phyloP scores from a whole-genome alignment of 2,113 vertebrate genomes.

The Macaca fascicularis region T2T-MFA8v1.1 NC_088376.1:191009501-191010000 shows the following conservation, averaged over 20 bases:
- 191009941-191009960: background rate
- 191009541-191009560: no score
- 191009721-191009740: conserved; percentile 14
- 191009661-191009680: background rate
- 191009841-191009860: background rate
- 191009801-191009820: background rate
- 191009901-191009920: background rate
- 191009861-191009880: background rate
- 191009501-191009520: no score
- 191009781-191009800: background rate
- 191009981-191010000: background rate
- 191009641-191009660: no score
- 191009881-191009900: conserved; percentile 18
- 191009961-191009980: background rate
- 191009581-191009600: no score
- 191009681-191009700: background rate
- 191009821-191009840: background rate
- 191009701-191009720: background rate
- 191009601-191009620: no score
- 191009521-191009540: no score
- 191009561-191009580: no score
- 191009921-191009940: background rate
- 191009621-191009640: no score
- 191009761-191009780: conserved; percentile 13
- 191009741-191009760: background rate